Conservation (phyloP, 2,888 invertebrate genomes). For the Sinotaia quadrata region DNA sequence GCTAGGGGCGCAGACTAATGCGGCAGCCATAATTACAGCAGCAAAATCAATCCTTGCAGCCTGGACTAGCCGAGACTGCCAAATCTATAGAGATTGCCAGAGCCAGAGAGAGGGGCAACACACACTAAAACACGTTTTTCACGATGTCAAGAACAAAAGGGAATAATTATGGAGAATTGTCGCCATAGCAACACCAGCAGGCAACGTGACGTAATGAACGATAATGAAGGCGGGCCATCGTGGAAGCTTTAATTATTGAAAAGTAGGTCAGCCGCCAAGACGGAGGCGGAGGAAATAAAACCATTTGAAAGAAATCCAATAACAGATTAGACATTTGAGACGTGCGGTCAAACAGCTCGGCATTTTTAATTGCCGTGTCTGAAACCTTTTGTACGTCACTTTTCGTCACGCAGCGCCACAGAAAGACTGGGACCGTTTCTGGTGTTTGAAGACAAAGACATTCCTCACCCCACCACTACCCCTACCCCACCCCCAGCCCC, state of each 20-base stretch:
- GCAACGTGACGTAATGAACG: constrained; percentile 27
- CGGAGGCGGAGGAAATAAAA: constrained; percentile 12
- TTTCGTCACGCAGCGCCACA: too few species aligned
- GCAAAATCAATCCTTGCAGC: constrained; percentile 2
- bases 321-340: constrained; percentile 20
- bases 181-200: constrained; percentile 25
- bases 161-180: constrained; percentile 27
- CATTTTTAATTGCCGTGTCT: constrained; percentile 26
- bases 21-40: constrained; percentile 24
- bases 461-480: too few species aligned
- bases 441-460: too few species aligned
- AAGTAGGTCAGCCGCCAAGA: constrained; percentile 26
- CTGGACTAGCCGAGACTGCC: background rate
- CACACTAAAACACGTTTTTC: constrained; percentile 31
- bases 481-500: too few species aligned
- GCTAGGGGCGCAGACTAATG: constrained; percentile 15
- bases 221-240: constrained; percentile 21
- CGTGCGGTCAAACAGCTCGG: constrained; percentile 5
- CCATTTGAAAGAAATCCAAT: constrained; percentile 25
- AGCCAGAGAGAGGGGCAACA: constrained; percentile 11
- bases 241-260: constrained; percentile 31
- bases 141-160: constrained; percentile 32
- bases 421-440: too few species aligned
- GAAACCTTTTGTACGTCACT: too few species aligned
- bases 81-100: background rate